A percentile compares a stretch with the other conserved stretches of the same genome.
These are phyloP conservation scores for Anoplopoma fimbria DNA, from an alignment of 2,113 vertebrate species.

Conservation along the genomic window DNA sequence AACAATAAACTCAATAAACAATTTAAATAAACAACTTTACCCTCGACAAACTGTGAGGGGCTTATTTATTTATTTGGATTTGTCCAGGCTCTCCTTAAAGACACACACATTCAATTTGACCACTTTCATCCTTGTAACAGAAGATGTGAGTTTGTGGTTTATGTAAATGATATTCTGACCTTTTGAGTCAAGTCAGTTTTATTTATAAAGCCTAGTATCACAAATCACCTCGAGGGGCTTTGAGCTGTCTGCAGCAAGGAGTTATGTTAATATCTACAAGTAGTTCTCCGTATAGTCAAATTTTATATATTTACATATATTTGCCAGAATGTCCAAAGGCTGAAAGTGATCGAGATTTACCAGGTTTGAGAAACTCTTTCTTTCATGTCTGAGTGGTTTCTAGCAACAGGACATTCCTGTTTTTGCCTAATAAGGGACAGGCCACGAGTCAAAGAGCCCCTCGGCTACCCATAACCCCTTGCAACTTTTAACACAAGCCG, in stretches of 20 bases:
- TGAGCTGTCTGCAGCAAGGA: not conserved
- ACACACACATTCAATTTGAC: too few species aligned
- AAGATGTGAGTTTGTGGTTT: not conserved
- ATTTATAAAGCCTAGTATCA: not conserved
- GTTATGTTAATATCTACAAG: not conserved
- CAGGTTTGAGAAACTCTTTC: not conserved
- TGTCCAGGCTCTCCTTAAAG: too few species aligned
- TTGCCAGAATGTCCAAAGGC: too few species aligned
- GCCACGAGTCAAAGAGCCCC: conserved; percentile 1
- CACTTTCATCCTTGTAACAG: not conserved
- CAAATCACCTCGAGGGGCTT: not conserved
- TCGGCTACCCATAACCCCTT: conserved; percentile 27
- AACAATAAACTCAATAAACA: too few species aligned
- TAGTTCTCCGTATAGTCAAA: too few species aligned
- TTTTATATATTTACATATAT: not conserved
- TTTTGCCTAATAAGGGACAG: conserved; percentile 19
- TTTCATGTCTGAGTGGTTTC: conserved; percentile 25
- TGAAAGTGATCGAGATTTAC: not conserved
- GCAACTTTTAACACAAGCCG: not conserved
- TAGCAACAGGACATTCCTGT: conserved; percentile 13
- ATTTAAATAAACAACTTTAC: too few species aligned
- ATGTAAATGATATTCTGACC: not conserved
- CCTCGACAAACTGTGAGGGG: too few species aligned
- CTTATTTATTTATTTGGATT: too few species aligned
- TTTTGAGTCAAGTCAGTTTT: not conserved